Percentiles rank a stretch among this genome's conserved stretches.
Conservation (phyloP, 1,140 invertebrate genomes). For the Drosophila fuyamai region DNA sequence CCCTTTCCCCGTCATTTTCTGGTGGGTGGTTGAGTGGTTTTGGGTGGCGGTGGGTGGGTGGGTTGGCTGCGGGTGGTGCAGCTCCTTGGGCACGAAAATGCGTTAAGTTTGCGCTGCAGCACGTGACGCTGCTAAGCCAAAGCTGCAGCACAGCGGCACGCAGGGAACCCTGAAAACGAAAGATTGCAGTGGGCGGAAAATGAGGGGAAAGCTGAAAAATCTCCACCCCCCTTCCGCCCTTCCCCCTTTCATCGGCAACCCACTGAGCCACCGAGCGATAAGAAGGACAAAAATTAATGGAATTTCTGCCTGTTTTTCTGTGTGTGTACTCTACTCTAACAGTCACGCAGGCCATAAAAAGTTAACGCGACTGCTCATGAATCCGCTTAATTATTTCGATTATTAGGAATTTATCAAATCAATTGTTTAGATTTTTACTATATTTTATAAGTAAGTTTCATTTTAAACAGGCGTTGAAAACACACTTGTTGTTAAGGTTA, state of each 20-base stretch:
- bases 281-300: conserved; percentile 83
- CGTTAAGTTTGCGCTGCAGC: conserved; percentile 81
- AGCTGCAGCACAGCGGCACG: conserved; percentile 79
- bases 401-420: too few relatives aligned
- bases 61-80: conserved; percentile 5
- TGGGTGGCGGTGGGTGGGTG: conserved; percentile 1
- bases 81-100: conserved; percentile 70
- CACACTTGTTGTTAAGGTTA: too few relatives aligned
- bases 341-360: conserved; percentile 20
- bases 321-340: conserved; percentile 7
- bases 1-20: conserved; percentile 1
- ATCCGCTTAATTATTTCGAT: too few relatives aligned
- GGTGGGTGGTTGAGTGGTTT: conserved; percentile 11
- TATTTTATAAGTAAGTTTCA: too few relatives aligned
- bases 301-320: conserved; percentile 80
- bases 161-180: conserved; percentile 60
- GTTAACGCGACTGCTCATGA: conserved; percentile 1
- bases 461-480: too few relatives aligned
- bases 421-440: too few relatives aligned
- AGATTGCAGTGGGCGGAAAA: conserved; percentile 17
- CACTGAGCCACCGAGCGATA: conserved; percentile 60
- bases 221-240: not conserved
- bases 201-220: not conserved
- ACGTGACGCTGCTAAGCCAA: conserved; percentile 79
- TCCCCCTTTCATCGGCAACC: not conserved